Conservation (phyloP, 2,888 invertebrate genomes). For the Parelbella ahira region DNA sequence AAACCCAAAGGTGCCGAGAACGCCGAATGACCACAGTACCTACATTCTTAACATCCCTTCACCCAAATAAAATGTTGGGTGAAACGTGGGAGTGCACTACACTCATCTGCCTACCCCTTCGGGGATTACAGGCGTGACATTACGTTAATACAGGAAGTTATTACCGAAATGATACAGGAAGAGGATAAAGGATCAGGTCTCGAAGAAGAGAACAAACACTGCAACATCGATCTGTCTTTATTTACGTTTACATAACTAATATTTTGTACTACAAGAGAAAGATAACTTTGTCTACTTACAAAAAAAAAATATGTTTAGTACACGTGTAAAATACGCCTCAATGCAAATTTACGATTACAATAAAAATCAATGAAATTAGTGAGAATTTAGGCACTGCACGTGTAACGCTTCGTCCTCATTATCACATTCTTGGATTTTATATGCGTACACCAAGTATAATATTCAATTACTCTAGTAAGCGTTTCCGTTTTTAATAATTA, state of each 20-base stretch:
- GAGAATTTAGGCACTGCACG: slow-evolving; percentile 78
- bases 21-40: too few relatives aligned
- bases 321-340: slow-evolving; percentile 40
- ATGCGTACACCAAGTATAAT: slow-evolving; percentile 56
- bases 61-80: too few relatives aligned
- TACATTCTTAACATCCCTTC: too few relatives aligned
- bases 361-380: slow-evolving; percentile 53
- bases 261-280: slow-evolving; percentile 77
- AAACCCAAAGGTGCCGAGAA: too few relatives aligned
- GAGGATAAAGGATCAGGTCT: too few relatives aligned
- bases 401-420: slow-evolving; percentile 62
- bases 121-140: too few relatives aligned
- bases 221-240: slow-evolving; percentile 78
- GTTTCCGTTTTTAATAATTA: slow-evolving; percentile 74
- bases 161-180: too few relatives aligned
- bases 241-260: slow-evolving; percentile 70
- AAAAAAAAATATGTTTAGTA: slow-evolving; percentile 52
- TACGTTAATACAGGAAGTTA: too few relatives aligned
- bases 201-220: too few relatives aligned
- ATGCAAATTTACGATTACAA: slow-evolving; percentile 31
- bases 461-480: slow-evolving; percentile 74
- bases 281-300: slow-evolving; percentile 61
- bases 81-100: too few relatives aligned
- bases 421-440: slow-evolving; percentile 66
- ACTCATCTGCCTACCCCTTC: too few relatives aligned